phyloP scores from a whole-genome alignment of 2,113 vertebrate genomes.

The Aspiorhynchus laticeps region DNA sequence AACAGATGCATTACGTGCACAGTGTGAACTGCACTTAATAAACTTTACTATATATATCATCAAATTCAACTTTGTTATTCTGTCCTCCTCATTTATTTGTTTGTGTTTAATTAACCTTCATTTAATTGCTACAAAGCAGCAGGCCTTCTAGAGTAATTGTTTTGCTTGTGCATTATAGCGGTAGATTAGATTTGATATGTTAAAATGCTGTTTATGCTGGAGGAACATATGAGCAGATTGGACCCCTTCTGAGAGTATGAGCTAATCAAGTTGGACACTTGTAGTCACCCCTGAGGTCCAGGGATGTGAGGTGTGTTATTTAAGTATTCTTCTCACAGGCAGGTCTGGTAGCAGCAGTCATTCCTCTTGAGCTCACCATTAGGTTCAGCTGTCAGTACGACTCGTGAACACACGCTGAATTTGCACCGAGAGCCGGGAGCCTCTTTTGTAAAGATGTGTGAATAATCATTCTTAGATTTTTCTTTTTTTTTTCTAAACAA shows the following conservation, averaged over 20 bases:
- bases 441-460: background rate
- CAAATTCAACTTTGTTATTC: background rate
- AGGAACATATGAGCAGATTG: constrained; percentile 40
- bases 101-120: constrained; percentile 36
- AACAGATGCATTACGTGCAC: constrained; percentile 30
- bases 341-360: background rate
- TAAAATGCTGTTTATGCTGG: constrained; percentile 33
- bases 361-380: constrained; percentile 20
- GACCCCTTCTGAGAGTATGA: constrained; percentile 33
- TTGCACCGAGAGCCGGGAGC: background rate
- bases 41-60: background rate
- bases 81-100: constrained; percentile 11
- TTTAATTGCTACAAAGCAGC: constrained; percentile 30
- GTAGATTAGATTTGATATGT: constrained; percentile 41
- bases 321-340: constrained; percentile 13
- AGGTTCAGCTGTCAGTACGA: constrained; percentile 3
- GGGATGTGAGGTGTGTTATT: constrained; percentile 31
- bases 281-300: constrained; percentile 18
- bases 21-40: background rate
- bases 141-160: constrained; percentile 31
- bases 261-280: constrained; percentile 47
- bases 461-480: background rate
- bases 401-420: constrained; percentile 7
- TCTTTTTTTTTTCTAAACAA: background rate
- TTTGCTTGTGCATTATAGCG: constrained; percentile 16